Percentiles rank a stretch among this genome's conserved stretches.
Evolutionary conservation across 2,113 vertebrate genomes (phyloP).

Genomic region (Pomatostomus ruficeps): DNA sequence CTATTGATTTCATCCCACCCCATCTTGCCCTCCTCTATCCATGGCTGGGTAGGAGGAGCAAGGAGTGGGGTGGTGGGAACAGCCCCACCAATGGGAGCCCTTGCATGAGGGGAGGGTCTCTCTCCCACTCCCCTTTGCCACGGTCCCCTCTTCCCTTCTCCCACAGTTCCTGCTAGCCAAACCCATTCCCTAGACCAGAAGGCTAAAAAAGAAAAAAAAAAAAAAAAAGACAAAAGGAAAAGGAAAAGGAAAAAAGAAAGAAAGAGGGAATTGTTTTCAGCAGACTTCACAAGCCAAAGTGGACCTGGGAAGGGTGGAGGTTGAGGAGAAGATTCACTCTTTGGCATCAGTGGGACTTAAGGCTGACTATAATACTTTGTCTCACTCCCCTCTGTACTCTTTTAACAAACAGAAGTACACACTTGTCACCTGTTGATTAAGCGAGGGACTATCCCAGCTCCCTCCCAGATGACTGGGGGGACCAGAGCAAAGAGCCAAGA

Average conservation of each 20-base stretch:
- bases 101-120: not conserved
- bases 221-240: not conserved
- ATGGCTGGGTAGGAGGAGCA: not conserved
- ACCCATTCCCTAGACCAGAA: not conserved
- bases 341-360: not conserved
- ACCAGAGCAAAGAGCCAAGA: not conserved
- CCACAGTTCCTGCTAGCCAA: not conserved
- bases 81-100: not conserved
- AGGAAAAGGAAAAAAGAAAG: not conserved
- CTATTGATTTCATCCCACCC: not conserved
- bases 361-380: not conserved
- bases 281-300: not conserved
- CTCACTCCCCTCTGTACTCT: not conserved
- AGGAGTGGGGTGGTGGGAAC: not conserved
- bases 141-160: not conserved
- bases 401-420: not conserved
- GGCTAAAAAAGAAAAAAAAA: not conserved
- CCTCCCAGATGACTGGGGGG: fast-evolving
- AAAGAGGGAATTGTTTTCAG: not conserved
- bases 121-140: not conserved
- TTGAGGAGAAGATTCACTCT: not conserved
- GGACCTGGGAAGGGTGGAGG: not conserved
- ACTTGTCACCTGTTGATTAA: not conserved
- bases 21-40: not conserved
- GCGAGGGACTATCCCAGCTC: not conserved